A percentile compares a stretch with the other conserved stretches of the same genome.
phyloP scores from a whole-genome alignment of 2,113 vertebrate species.

The Muntiacus reevesi region DNA sequence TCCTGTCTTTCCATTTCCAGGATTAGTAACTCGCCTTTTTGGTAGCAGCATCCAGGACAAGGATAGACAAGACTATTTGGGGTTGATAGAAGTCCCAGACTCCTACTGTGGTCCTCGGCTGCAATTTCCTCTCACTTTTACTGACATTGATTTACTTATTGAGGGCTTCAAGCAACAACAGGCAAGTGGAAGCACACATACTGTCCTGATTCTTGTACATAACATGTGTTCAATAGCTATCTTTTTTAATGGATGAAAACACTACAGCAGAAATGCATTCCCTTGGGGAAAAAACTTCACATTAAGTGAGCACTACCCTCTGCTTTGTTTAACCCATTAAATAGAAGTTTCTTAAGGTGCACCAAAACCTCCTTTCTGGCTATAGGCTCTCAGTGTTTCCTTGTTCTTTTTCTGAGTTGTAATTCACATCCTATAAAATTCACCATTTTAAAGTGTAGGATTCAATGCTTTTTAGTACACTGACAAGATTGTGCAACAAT shows the following conservation, averaged over 20 bases:
- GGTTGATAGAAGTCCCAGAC: slow-evolving; percentile 84
- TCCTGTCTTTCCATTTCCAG: slow-evolving; percentile 85
- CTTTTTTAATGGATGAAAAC: not conserved
- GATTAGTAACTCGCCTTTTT: slow-evolving; percentile 68
- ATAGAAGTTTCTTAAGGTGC: not conserved
- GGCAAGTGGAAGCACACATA: slow-evolving; percentile 77
- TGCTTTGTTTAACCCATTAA: slow-evolving; percentile 24
- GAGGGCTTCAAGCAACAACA: slow-evolving; percentile 90
- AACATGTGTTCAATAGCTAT: not conserved
- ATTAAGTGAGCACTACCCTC: not conserved
- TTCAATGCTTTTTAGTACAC: not conserved
- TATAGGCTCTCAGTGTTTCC: not conserved
- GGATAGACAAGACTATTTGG: slow-evolving; percentile 79
- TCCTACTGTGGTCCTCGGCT: slow-evolving; percentile 91
- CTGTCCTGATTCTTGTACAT: not conserved
- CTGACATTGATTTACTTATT: slow-evolving; percentile 87
- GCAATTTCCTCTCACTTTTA: slow-evolving; percentile 89
- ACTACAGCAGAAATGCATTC: not conserved
- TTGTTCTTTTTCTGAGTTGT: slow-evolving; percentile 31
- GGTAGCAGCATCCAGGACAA: not conserved
- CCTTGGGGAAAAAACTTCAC: not conserved
- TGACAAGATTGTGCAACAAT: not conserved
- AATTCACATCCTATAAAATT: not conserved
- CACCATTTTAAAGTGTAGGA: slow-evolving; percentile 12
- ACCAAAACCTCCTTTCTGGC: not conserved